Evolutionary conservation across 2,797 vertebrate genomes (phyloP).

Genomic region (Brachyalestes nurse): DNA sequence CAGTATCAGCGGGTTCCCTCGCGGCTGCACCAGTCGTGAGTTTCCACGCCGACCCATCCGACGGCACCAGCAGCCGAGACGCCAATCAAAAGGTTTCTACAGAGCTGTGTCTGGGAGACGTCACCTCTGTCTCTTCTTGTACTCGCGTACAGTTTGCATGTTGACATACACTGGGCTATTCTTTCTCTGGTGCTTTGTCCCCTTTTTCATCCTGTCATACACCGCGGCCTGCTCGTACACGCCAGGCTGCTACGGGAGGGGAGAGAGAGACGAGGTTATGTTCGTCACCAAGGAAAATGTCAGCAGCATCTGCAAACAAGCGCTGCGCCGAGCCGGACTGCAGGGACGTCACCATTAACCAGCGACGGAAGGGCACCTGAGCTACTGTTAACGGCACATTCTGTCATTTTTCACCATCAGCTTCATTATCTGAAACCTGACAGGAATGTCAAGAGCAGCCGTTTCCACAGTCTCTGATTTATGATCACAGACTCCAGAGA

Average conservation of each 20-base stretch:
- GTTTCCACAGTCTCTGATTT: not conserved
- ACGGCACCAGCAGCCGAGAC: not conserved
- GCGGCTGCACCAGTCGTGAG: too few species aligned
- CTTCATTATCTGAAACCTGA: not conserved
- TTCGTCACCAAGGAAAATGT: slow-evolving; percentile 25
- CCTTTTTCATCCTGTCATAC: slow-evolving; percentile 64
- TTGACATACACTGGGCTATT: slow-evolving; percentile 74
- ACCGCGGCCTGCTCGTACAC: slow-evolving; percentile 68
- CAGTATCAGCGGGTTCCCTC: not conserved
- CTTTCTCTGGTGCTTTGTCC: slow-evolving; percentile 55
- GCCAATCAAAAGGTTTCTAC: not conserved
- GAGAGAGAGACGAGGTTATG: not conserved
- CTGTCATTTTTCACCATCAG: not conserved
- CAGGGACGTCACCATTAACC: not conserved
- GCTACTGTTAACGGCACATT: not conserved
- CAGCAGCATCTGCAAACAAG: not conserved
- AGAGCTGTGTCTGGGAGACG: too few species aligned
- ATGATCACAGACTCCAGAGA: not conserved
- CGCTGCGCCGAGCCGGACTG: not conserved
- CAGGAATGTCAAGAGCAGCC: not conserved
- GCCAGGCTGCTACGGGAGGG: slow-evolving; percentile 65
- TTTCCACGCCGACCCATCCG: too few species aligned
- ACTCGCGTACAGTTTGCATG: slow-evolving; percentile 56
- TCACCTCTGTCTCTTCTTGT: slow-evolving; percentile 47
- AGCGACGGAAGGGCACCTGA: not conserved